Evolutionary conservation across 2,113 vertebrate species (phyloP), one percentile per base, ranked within the genome.

Genomic region (Verasper variegatus): DNA sequence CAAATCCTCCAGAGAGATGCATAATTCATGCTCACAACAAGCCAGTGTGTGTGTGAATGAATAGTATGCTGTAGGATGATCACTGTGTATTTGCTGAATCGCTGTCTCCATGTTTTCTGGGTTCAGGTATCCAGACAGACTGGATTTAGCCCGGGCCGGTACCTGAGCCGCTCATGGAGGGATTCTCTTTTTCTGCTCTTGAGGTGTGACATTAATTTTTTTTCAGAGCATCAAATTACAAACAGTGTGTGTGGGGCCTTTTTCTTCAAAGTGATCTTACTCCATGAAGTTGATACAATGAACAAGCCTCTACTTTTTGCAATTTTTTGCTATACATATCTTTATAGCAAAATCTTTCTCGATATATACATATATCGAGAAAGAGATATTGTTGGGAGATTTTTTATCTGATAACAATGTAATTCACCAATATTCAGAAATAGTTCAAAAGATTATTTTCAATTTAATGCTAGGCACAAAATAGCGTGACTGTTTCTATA

Each of bases 21-120:
- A 91, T 94, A 93, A 94, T 93, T 95, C 89, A 93, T 93, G 84
- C 51, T 81, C 70, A 84, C 64, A 52, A 85, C 85, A 86, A 77
- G 62, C 66, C 54, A 62, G 54, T 80, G 4, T 14, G 20, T 42
- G 20, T 42, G n/a, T 24, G 61, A 5, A 6, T 69, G 45, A 71
- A 86, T 78, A 69, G 78, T 83, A 77, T 83, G 71, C 74, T 79
- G 80, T 78, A 71, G 69, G 75, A 75, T 81, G 82, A 92, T 92
- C 67, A 80, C 59, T 78, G 79, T 87, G 86, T 91, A 70, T 90
- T 86, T 92, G 78, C 74, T 92, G 82, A 91, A 82, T 80, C 42
- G 56, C 61, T 82, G 62, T 83, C 77, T 88, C 73, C 54, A 2
- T 89, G 72, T 81, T 64, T 88, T 82, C 76, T 62, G 73, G 74